Conservation (phyloP, 2,113 vertebrate genomes). For the Alexandromys fortis region DNA sequence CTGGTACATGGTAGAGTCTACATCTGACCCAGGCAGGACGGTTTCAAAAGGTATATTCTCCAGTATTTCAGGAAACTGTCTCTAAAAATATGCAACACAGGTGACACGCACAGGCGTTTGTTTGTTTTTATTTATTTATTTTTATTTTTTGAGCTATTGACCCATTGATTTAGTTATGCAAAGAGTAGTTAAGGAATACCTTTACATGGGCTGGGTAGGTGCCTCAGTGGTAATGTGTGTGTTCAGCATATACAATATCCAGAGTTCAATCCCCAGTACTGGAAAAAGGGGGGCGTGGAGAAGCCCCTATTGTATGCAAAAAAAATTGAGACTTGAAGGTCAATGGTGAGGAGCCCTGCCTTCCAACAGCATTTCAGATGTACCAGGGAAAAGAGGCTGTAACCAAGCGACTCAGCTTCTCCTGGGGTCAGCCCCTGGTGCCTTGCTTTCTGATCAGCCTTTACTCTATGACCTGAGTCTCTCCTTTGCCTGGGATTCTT, state of each 20-base stretch:
- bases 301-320: neutral
- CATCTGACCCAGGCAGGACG: neutral
- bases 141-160: neutral
- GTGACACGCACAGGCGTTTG: neutral
- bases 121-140: neutral
- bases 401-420: neutral
- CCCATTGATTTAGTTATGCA: slow-evolving; percentile 8
- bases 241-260: neutral
- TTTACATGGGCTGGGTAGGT: neutral
- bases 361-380: neutral
- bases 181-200: slow-evolving; percentile 27
- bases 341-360: neutral
- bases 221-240: neutral
- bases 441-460: neutral
- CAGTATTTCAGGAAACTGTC: neutral
- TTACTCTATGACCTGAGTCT: neutral
- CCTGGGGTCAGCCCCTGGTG: neutral
- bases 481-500: neutral
- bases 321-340: slow-evolving; percentile 17
- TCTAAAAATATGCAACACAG: neutral
- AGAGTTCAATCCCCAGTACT: neutral
- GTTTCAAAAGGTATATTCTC: neutral
- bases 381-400: neutral
- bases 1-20: neutral
- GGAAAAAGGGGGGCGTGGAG: neutral